phyloP scores from a whole-genome alignment of 1,140 invertebrate genomes.

The Tetragnatha versicolor region DNA sequence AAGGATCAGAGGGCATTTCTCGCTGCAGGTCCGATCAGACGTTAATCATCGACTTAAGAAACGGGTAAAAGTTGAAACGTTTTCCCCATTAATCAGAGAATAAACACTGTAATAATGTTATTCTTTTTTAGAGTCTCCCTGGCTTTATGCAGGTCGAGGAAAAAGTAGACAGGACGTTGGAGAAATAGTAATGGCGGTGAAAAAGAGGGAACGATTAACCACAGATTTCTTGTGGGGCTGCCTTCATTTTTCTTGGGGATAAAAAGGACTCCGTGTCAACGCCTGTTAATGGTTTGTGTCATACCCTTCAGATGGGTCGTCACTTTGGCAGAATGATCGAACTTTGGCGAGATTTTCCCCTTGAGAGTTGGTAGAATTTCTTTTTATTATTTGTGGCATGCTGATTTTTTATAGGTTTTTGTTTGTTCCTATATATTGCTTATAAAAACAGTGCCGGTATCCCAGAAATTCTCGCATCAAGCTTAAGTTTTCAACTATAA shows the following conservation, averaged over 20 bases:
- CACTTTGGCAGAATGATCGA: constrained; percentile 11
- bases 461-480: no score
- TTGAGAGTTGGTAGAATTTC: no score
- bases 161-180: background rate
- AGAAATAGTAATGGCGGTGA: background rate
- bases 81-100: constrained; percentile 35
- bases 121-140: constrained; percentile 20
- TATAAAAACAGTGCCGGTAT: no score
- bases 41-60: constrained; percentile 36
- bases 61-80: constrained; percentile 29
- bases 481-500: no score
- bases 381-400: no score
- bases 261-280: constrained; percentile 26
- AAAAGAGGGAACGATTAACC: constrained; percentile 48
- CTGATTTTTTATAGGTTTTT: no score
- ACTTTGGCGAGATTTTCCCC: constrained; percentile 1
- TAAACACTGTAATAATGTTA: constrained; percentile 50
- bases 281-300: constrained; percentile 41
- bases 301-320: background rate
- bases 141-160: background rate
- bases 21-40: background rate
- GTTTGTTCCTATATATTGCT: no score
- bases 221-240: constrained; percentile 43
- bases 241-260: constrained; percentile 42
- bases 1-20: background rate